These are phyloP conservation scores for Camponotus floridanus DNA, from an alignment of 1,140 invertebrate species.

Conservation along the genomic window DNA sequence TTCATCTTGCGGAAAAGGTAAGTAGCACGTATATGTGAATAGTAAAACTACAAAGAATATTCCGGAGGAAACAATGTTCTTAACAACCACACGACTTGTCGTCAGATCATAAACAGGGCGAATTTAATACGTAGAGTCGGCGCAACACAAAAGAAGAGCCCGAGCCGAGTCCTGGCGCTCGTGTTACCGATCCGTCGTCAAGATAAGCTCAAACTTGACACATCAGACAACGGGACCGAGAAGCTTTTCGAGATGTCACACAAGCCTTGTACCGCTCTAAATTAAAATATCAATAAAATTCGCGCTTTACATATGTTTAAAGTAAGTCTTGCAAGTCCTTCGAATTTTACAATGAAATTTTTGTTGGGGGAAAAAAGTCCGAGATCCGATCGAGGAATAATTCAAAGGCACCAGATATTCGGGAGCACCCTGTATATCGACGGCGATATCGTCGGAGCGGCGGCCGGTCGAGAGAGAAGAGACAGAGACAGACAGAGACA, in stretches of 20 bases:
- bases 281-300: no score
- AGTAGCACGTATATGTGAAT: constrained; percentile 66
- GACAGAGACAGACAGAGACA: background rate
- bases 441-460: background rate
- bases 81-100: constrained; percentile 63
- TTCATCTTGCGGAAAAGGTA: constrained; percentile 64
- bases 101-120: constrained; percentile 45
- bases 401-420: background rate
- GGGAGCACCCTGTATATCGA: background rate
- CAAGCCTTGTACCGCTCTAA: no score
- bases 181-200: constrained; percentile 60
- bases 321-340: background rate
- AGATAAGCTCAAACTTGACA: background rate
- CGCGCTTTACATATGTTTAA: no score
- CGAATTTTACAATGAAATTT: background rate
- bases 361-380: background rate
- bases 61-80: constrained; percentile 57
- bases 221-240: background rate
- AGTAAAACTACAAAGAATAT: constrained; percentile 58
- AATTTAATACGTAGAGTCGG: constrained; percentile 50
- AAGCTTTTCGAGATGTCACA: background rate
- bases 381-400: no score
- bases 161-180: constrained; percentile 33
- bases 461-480: constrained; percentile 5
- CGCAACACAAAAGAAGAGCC: constrained; percentile 50